A percentile compares a stretch with the other conserved stretches of the same genome.
These are phyloP conservation scores for Ploceus nigricollis DNA, from an alignment of 2,113 vertebrate genomes.

Conservation along the genomic window DNA sequence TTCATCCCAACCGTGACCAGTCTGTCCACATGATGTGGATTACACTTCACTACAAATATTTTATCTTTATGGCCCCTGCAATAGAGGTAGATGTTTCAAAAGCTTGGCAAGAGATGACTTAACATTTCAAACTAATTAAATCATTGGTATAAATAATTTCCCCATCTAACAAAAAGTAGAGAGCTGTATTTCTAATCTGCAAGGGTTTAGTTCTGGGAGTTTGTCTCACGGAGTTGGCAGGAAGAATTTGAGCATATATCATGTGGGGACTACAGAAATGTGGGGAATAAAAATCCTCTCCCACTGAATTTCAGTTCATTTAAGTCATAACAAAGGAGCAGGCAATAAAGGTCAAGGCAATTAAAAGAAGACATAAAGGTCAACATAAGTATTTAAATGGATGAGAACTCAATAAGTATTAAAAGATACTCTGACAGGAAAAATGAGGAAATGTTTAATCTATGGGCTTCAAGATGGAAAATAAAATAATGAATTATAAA, in stretches of 20 bases:
- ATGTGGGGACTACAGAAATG: neutral
- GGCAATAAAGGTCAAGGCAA: neutral
- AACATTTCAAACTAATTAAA: neutral
- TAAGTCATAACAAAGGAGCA: neutral
- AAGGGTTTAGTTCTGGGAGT: neutral
- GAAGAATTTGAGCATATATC: neutral
- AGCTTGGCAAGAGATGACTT: neutral
- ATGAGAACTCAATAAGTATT: neutral
- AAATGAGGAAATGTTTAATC: neutral
- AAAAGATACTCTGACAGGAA: neutral
- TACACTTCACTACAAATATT: slow-evolving; percentile 93
- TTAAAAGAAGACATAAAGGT: neutral
- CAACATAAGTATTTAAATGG: neutral
- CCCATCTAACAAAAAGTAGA: neutral
- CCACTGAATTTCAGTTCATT: neutral
- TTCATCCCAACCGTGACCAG: slow-evolving; percentile 93
- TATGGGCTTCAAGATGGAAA: neutral
- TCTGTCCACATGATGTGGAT: slow-evolving; percentile 91
- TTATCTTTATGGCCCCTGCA: slow-evolving; percentile 95
- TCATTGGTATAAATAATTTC: neutral
- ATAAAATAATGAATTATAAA: neutral
- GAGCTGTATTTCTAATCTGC: neutral
- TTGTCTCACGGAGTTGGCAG: neutral
- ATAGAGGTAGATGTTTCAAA: slow-evolving; percentile 11
- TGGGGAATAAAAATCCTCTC: neutral